These are phyloP conservation scores for Gopherus flavomarginatus DNA, from an alignment of 2,113 vertebrate species.

Conservation along the genomic window DNA sequence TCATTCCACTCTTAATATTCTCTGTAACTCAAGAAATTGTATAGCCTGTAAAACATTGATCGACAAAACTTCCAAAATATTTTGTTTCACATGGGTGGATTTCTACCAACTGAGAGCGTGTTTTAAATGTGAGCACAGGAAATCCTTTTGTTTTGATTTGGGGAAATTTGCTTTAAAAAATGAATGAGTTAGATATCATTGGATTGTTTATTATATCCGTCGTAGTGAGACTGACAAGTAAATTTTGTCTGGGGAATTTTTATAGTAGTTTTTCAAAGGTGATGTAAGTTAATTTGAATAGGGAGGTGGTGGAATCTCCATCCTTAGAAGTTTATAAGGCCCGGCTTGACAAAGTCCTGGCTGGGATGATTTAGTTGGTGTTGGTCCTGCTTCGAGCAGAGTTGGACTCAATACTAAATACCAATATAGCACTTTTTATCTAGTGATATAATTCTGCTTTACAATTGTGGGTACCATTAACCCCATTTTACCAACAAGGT, in stretches of 20 bases:
- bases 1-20: not conserved
- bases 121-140: not conserved
- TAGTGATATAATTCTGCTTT: not conserved
- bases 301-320: too few relatives aligned
- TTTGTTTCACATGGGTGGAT: not conserved
- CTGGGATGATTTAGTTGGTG: too few relatives aligned
- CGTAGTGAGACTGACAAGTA: not conserved
- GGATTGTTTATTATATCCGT: not conserved
- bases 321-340: too few relatives aligned
- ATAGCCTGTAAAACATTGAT: not conserved
- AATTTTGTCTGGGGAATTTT: not conserved
- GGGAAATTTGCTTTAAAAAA: too few relatives aligned
- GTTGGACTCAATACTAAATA: not conserved
- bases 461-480: not conserved
- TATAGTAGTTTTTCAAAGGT: not conserved
- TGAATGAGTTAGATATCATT: not conserved
- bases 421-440: not conserved
- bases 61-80: not conserved
- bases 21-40: not conserved
- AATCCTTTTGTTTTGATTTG: not conserved
- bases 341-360: too few relatives aligned
- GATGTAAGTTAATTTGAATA: not conserved
- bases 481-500: rapidly evolving
- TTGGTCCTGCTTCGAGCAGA: too few relatives aligned
- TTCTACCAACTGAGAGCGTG: not conserved